Base-by-base conservation (phyloP, 2,888 invertebrate species). In the Erebia epiphron region DNA sequence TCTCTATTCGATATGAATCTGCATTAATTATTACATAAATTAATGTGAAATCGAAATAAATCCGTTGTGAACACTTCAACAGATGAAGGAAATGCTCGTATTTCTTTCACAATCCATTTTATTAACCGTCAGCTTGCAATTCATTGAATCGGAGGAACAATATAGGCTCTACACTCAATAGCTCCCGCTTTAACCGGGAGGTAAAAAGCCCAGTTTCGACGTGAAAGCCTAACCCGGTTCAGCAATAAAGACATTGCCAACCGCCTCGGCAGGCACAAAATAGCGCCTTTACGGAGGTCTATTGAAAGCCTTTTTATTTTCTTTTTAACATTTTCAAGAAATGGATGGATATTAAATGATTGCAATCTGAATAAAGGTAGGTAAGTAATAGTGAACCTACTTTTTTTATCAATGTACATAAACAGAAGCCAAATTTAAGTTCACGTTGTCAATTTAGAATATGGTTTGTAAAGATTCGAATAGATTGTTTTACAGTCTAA, bases 201-300 rank as follows among this genome's bases (percentile, higher is more conserved):
- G 85, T 85, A 86, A 86, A 86, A 84, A 84, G 83, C 82, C 78
- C 79, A 81, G 84, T 86, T 86, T 80, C 75, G 78, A 83, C 81
- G 81, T 85, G 83, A 87, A 88, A 87, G 87, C 84, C 82, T 84
- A 80, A 85, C 83, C 81, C 82, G 81, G 83, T 84, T 84, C 81
- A 80, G 63, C 58, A 70, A 72, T 72, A 73, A 75, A 74, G 72
- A 70, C 41, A 58, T 35, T 65, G 65, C 58, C 66, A 71, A 70
- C 60, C 54, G 68, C 67, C 70, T 66, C 65, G 35, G 60, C 16
- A 64, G 63, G 64, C 72, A 60, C 49, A 69, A 67, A 67, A 69
- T 67, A 57, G 50, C 61, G 56, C 66, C 66, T 63, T 67, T 67
- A 70, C 62, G 57, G 41, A 52, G 14, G 35, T 35, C 46, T 50